Conservation (phyloP, 2,113 vertebrate genomes). For the Clarias batrachus region DNA sequence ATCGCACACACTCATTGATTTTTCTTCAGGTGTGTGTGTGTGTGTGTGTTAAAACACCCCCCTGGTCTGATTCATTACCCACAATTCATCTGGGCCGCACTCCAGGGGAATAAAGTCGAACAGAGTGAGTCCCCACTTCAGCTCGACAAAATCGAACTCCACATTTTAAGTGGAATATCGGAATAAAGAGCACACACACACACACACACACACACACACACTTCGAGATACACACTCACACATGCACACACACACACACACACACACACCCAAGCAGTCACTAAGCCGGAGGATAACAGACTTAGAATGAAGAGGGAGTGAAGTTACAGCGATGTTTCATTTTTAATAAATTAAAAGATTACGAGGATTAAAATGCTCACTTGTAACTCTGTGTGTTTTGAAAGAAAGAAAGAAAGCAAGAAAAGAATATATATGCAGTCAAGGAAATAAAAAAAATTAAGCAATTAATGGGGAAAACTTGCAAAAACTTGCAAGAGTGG, state of each 20-base stretch:
- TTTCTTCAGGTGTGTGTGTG: neutral
- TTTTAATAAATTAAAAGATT: slow-evolving; percentile 21
- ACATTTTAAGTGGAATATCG: neutral
- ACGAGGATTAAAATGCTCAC: neutral
- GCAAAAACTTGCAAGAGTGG: neutral
- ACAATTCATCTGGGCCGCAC: neutral
- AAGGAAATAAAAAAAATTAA: neutral
- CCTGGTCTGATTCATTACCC: slow-evolving; percentile 6
- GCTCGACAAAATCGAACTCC: neutral
- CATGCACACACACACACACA: neutral
- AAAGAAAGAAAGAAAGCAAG: neutral
- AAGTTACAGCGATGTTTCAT: slow-evolving; percentile 2
- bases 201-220: neutral
- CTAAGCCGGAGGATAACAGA: slow-evolving; percentile 10
- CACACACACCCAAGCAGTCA: neutral
- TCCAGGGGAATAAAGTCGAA: neutral
- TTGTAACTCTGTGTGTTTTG: neutral
- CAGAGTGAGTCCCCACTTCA: slow-evolving; percentile 6
- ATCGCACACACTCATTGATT: no score
- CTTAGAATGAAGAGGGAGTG: slow-evolving; percentile 13
- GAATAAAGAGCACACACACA: neutral
- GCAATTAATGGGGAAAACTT: neutral
- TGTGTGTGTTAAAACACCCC: neutral
- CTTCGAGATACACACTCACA: neutral
- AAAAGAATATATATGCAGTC: neutral